Evolutionary conservation across 35 echinoderm and acorn worm species (phyloP), one percentile per base, ranked within the genome.

Genomic region (Apostichopus japonicus): DNA sequence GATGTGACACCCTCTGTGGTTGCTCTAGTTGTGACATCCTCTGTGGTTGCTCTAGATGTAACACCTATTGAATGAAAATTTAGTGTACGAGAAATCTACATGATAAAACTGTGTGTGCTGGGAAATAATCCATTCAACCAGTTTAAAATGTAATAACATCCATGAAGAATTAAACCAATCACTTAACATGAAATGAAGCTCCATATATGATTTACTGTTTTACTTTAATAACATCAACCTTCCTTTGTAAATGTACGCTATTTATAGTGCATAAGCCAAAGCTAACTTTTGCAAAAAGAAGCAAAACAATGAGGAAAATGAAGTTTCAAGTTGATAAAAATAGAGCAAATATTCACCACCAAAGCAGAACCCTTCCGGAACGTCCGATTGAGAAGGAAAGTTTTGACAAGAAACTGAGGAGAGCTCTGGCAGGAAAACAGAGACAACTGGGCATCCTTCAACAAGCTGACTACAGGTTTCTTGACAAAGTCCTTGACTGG

Each of bases 401-500:
- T 57, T 58, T 6, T n/a, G 19, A 24, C 81, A 84, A 2, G 22
- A 15, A 23, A 21, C n/a, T 24, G 53, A 10, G 6, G 14, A 9
- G 1, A 58, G 21, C 56, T 84, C 81, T 6, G 54, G 17, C 10
- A 84, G 53, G 55, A 84, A 84, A 17, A 58, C 54, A 58, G 56
- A 57, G 8, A 58, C 55, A 5, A 84, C 24, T n/a, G 5, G 19
- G 19, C 81, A 84, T 55, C 56, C 81, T 58, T 84, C 54, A 7
- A 58, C 9, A 22, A 84, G 54, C n/a, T 84, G 81, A 84, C n/a
- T 59, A 58, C 81, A 84, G 5, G 54, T 59, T 57, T 84, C 81
- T 58, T 84, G 81, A 84, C 81, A 84, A 22, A 84, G 81, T 21
- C 54, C 56, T 23, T 23, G 54, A 59, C 56, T 84, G 53, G 81